Conservation (phyloP, 2,888 invertebrate species). For the Rotaria sp. region DNA sequence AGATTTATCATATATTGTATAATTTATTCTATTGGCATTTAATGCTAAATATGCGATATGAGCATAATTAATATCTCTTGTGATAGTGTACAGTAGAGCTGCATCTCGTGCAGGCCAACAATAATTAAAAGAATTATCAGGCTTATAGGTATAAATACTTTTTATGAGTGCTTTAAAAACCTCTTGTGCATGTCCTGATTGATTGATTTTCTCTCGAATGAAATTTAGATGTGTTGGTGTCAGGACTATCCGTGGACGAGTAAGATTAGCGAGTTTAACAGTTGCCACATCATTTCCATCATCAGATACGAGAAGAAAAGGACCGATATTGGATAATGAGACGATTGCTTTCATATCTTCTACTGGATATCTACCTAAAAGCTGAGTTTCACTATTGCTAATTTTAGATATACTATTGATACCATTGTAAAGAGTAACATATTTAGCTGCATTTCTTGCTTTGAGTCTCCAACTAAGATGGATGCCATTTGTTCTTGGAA, state of each 20-base stretch:
- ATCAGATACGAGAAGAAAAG: neutral
- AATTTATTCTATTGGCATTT: neutral
- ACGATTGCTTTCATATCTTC: constrained; percentile 2
- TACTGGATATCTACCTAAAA: neutral
- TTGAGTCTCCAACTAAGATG: neutral
- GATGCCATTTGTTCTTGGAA: neutral
- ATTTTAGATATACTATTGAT: neutral
- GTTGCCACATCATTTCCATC: neutral
- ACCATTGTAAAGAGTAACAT: neutral
- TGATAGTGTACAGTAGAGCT: neutral
- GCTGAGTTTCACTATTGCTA: neutral
- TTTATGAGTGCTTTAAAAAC: neutral
- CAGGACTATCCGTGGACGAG: neutral
- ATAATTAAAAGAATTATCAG: neutral
- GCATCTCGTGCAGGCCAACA: neutral
- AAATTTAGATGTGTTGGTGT: neutral
- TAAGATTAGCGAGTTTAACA: neutral
- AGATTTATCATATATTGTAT: neutral
- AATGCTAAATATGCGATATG: neutral
- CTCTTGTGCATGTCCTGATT: neutral
- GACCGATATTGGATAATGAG: neutral
- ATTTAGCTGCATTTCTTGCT: neutral
- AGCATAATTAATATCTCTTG: neutral
- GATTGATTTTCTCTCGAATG: neutral
- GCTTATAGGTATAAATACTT: neutral